Conservation (phyloP, 2,888 invertebrate species). For the Nycteola revayana region DNA sequence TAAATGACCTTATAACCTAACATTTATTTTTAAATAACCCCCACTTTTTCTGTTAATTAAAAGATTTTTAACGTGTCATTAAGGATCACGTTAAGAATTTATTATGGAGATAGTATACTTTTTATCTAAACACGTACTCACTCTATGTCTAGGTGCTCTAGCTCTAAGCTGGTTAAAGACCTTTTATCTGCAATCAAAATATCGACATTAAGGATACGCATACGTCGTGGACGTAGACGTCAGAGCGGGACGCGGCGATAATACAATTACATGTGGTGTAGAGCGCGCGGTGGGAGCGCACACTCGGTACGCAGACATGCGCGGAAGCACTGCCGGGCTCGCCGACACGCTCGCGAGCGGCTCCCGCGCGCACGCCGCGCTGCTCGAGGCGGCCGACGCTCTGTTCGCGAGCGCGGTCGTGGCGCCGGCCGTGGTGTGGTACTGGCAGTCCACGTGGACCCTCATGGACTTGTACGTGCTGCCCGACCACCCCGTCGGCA, state of each 20-base stretch:
- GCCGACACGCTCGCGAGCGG: conserved; percentile 83
- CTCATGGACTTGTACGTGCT: conserved; percentile 88
- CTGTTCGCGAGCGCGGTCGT: conserved; percentile 87
- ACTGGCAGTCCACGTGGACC: conserved; percentile 94
- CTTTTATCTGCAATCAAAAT: conserved; percentile 18
- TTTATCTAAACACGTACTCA: no score
- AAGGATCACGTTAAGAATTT: no score
- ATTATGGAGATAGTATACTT: no score
- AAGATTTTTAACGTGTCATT: no score
- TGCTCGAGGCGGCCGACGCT: conserved; percentile 87
- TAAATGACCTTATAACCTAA: no score
- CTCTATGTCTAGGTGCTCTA: conserved; percentile 6
- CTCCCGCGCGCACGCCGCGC: conserved; percentile 67
- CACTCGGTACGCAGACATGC: conserved; percentile 77
- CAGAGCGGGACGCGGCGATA: conserved; percentile 64
- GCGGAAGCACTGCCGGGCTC: conserved; percentile 86
- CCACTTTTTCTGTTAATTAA: no score
- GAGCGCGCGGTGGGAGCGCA: conserved; percentile 38
- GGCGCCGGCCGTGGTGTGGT: conserved; percentile 91
- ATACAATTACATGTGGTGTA: conserved; percentile 69
- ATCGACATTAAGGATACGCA: conserved; percentile 19
- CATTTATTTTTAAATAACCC: no score
- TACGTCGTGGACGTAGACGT: conserved; percentile 34
- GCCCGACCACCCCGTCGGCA: conserved; percentile 81
- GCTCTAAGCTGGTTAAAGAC: conserved; percentile 16